Base-by-base conservation (phyloP, 2,113 vertebrate genomes). In the Corythornis madagascariensis region DNA sequence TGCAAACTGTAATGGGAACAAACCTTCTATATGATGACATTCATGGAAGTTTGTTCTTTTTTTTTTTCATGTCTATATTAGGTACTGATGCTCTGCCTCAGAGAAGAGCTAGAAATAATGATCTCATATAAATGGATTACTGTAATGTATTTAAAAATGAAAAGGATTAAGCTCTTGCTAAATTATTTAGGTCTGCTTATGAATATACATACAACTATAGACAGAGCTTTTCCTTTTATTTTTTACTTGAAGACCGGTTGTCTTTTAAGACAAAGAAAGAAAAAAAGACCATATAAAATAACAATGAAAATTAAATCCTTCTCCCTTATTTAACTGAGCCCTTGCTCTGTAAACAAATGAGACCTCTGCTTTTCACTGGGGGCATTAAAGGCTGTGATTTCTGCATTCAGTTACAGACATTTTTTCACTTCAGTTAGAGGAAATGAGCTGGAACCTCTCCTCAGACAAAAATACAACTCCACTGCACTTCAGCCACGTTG, bases 101-200 rank as follows among this genome's bases (percentile, higher is more conserved):
- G 29, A 81, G 42, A 69, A 77, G 26, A 88, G 73, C 76, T 86
- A 28, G 66, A 83, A 80, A 47, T 80, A 70, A 72, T 29, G 45
- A 76, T 48, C 85, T 66, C 24, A n/a, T 89, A 72, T 59, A 76
- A 90, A 72, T 70, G 47, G 45, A 93, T 96, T 95, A 93, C 88
- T 71, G 60, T 66, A 82, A 61, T 80, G 42, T 55, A 90, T 88
- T 95, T 89, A n/a, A 79, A 92, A 60, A 33, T 88, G 57, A 73
- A 88, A 93, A 91, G 19, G 35, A 79, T 93, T 95, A 91, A 77
- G 11, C 72, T 92, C 24, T 47, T 65, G 45, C 61, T 84, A 47
- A 91, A 85, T 93, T 92, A 94, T 92, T 95, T 92, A 89, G 35
- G 29, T 63, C 35, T 93, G 42, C 42, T 87, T 73, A 89, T 69